Evolutionary conservation across 1,140 invertebrate species (phyloP).

Genomic region (Drosophila orosa): DNA sequence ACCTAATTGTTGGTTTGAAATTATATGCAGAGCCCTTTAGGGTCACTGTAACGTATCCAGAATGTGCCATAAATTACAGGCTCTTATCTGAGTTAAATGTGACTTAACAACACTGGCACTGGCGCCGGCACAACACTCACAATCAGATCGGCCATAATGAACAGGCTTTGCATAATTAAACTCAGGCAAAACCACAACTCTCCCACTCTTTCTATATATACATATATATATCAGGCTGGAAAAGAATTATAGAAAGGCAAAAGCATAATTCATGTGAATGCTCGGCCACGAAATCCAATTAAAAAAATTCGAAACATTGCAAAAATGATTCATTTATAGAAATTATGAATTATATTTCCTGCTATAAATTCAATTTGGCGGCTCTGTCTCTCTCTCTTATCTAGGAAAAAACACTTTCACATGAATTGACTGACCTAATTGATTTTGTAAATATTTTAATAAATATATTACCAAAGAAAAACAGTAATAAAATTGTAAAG

Average conservation of each 20-base stretch:
- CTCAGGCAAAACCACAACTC: slow-evolving; percentile 32
- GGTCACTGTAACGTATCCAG: slow-evolving; percentile 22
- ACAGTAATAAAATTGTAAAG: background rate
- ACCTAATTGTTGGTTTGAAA: slow-evolving; percentile 53
- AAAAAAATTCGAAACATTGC: background rate
- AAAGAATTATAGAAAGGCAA: background rate
- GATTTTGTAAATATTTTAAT: slow-evolving; percentile 21
- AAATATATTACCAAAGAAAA: background rate
- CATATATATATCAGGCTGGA: background rate
- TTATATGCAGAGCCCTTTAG: slow-evolving; percentile 36
- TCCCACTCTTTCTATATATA: slow-evolving; percentile 4
- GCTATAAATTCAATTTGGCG: slow-evolving; percentile 12
- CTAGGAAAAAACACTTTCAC: background rate
- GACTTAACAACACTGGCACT: slow-evolving; percentile 41
- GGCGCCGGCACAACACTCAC: slow-evolving; percentile 26
- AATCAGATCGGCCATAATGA: slow-evolving; percentile 44
- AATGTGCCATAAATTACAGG: slow-evolving; percentile 52
- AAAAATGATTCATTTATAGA: slow-evolving; percentile 11
- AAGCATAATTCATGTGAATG: slow-evolving; percentile 17
- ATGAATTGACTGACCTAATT: slow-evolving; percentile 12
- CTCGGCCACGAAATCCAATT: slow-evolving; percentile 30
- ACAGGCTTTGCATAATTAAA: slow-evolving; percentile 65
- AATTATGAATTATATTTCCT: slow-evolving; percentile 19
- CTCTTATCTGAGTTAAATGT: slow-evolving; percentile 47
- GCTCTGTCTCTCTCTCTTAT: background rate